phyloP scores from a whole-genome alignment of 1,140 invertebrate genomes.

The Drosophila nigromelanica region DNA sequence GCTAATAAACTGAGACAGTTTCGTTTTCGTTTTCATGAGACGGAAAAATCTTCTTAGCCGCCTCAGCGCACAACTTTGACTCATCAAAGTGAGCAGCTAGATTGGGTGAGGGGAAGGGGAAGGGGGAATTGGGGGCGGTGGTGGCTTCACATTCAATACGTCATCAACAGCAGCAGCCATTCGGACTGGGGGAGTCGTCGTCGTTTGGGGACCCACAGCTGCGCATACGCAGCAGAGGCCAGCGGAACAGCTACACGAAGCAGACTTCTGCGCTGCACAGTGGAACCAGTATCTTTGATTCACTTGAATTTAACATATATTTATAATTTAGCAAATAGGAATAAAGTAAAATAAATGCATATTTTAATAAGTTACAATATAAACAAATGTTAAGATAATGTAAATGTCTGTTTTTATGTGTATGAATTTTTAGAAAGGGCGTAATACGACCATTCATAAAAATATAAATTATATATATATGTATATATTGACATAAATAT shows the following conservation, averaged over 20 bases:
- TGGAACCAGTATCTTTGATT: not conserved
- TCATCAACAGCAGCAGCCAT: slow-evolving; percentile 50
- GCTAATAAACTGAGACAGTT: slow-evolving; percentile 43
- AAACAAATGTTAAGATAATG: no score
- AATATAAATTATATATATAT: no score
- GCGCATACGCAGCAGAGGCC: slow-evolving; percentile 53
- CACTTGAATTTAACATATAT: not conserved
- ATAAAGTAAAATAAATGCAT: no score
- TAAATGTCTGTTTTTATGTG: no score
- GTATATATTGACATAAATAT: no score
- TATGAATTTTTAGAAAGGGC: no score
- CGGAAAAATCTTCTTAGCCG: slow-evolving; percentile 51
- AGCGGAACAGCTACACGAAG: slow-evolving; percentile 26
- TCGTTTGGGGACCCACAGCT: slow-evolving; percentile 62
- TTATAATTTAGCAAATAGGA: no score
- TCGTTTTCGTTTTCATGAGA: slow-evolving; percentile 72
- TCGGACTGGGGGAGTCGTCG: slow-evolving; percentile 6
- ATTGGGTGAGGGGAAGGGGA: not conserved
- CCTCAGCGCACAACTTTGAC: slow-evolving; percentile 45
- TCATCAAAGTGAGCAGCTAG: slow-evolving; percentile 23
- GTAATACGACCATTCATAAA: no score
- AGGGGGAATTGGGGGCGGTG: not conserved
- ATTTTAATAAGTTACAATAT: no score
- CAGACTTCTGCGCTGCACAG: slow-evolving; percentile 29
- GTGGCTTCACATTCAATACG: slow-evolving; percentile 44